phyloP scores from a whole-genome alignment of 2,888 invertebrate genomes.

The Lasioglossum pauxillum region DNA sequence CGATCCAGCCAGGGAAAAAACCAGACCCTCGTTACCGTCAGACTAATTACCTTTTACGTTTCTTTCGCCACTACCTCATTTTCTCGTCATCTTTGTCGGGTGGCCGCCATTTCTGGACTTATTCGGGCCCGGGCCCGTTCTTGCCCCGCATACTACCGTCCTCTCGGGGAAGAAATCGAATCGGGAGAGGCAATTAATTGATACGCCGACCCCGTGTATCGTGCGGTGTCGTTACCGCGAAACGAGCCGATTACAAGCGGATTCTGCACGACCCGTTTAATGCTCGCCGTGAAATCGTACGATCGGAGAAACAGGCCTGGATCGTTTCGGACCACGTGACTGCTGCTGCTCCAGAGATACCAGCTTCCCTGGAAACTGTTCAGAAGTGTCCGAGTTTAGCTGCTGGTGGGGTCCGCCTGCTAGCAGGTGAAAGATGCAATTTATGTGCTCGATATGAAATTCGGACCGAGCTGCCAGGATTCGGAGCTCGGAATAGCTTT shows the following conservation, averaged over 20 bases:
- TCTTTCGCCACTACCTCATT: slow-evolving; percentile 41
- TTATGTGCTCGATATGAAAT: neutral
- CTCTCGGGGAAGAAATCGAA: slow-evolving; percentile 30
- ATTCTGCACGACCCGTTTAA: slow-evolving; percentile 1
- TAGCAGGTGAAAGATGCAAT: neutral
- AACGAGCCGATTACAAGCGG: slow-evolving; percentile 4
- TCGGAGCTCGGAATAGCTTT: neutral
- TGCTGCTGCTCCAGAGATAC: neutral
- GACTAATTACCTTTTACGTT: slow-evolving; percentile 70
- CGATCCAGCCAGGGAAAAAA: slow-evolving; percentile 50
- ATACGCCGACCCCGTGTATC: slow-evolving; percentile 19
- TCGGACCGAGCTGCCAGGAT: neutral
- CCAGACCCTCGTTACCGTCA: slow-evolving; percentile 59
- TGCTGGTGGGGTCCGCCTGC: neutral
- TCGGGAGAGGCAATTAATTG: slow-evolving; percentile 47
- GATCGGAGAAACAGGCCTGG: slow-evolving; percentile 13
- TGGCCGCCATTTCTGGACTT: slow-evolving; percentile 22
- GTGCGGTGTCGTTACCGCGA: slow-evolving; percentile 9
- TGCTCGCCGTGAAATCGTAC: neutral
- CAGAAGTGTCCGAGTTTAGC: neutral
- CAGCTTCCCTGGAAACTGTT: neutral
- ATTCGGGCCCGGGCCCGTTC: slow-evolving; percentile 5
- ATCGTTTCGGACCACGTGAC: neutral
- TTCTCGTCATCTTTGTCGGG: slow-evolving; percentile 37
- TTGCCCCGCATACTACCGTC: neutral